Evolutionary conservation across 2,888 invertebrate species (phyloP), one percentile per base, ranked within the genome.

Genomic region (Petrolisthes cinctipes): DNA sequence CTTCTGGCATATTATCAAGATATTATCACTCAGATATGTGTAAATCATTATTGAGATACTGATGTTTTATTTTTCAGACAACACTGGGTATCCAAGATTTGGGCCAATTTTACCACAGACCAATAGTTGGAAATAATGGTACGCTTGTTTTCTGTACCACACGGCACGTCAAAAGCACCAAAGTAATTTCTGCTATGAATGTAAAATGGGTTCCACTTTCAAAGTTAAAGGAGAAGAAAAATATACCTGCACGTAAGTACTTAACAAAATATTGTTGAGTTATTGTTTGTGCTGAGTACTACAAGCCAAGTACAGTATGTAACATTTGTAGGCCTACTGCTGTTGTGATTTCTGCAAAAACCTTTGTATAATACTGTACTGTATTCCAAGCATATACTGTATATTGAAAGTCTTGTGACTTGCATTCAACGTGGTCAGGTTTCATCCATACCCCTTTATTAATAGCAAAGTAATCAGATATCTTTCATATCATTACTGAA

Each of bases 71-170:
- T 86, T 92, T 92, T 17, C 95, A 98, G 94, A 96, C 96, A 51
- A 97, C 97, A 0, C 94, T 98, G 6, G 97, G 98, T 91, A 95
- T 98, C 88, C 97, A 97, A 92, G 98, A 99, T 93, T 94, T 99
- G 92, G 99, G 99, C 5, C 97, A 98, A 93, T 94, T 99, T 79
- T 98, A 97, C 94, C 97, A 98, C 93, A 96, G 97, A 92, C 98
- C 98, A 0, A 94, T 99, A 71, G 94, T 96, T 91, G 98, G 99
- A 93, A 94, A 96, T 0, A 93, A 97, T 92, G 98, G 98, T 78
- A 97, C 97, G 0, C 95, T 98, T 68, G 97, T 99, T 4, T 94
- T 99, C 79, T 97, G 97, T 68, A 97, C 97, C 91, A 95, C 98
- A 90, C 97, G 97, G 92, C 95, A 95, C 91, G 94, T 96, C 86